Conservation (phyloP, 2,888 invertebrate genomes). For the Pollenia amentaria region DNA sequence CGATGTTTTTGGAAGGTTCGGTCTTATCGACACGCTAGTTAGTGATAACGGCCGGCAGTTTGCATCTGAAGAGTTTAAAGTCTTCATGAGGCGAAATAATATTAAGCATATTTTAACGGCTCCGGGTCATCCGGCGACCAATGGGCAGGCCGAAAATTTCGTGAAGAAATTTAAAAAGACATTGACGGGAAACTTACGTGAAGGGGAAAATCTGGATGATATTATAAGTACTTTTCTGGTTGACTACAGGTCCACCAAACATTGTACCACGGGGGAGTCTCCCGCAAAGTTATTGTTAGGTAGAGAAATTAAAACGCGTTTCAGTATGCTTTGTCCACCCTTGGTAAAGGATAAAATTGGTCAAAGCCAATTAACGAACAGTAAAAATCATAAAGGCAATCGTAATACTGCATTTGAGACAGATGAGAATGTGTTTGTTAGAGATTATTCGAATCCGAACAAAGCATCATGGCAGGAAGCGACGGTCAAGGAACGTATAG, state of each 20-base stretch:
- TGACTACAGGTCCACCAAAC: slow-evolving; percentile 36
- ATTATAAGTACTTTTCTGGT: slow-evolving; percentile 42
- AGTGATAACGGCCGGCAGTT: slow-evolving; percentile 69
- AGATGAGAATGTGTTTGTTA: slow-evolving; percentile 22
- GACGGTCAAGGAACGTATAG: slow-evolving; percentile 23
- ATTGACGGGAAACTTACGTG: neutral
- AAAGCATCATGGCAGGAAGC: slow-evolving; percentile 35
- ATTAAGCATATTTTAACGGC: slow-evolving; percentile 26
- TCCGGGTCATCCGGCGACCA: too few relatives aligned
- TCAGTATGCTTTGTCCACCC: slow-evolving; percentile 44
- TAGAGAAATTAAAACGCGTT: slow-evolving; percentile 33
- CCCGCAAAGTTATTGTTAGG: slow-evolving; percentile 54
- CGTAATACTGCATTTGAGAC: neutral
- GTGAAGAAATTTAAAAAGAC: neutral
- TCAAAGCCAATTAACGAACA: slow-evolving; percentile 13
- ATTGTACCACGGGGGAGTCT: slow-evolving; percentile 41
- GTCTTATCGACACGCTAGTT: slow-evolving; percentile 57
- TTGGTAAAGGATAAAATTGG: slow-evolving; percentile 27
- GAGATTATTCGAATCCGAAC: slow-evolving; percentile 46
- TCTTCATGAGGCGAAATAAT: slow-evolving; percentile 9
- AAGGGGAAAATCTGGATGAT: slow-evolving; percentile 22
- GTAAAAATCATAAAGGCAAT: slow-evolving; percentile 15
- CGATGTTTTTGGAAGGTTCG: slow-evolving; percentile 68
- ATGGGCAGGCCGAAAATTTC: too few relatives aligned
- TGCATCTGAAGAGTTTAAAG: slow-evolving; percentile 34